phyloP scores from a whole-genome alignment of 1,140 invertebrate species.

The Camponotus floridanus region DNA sequence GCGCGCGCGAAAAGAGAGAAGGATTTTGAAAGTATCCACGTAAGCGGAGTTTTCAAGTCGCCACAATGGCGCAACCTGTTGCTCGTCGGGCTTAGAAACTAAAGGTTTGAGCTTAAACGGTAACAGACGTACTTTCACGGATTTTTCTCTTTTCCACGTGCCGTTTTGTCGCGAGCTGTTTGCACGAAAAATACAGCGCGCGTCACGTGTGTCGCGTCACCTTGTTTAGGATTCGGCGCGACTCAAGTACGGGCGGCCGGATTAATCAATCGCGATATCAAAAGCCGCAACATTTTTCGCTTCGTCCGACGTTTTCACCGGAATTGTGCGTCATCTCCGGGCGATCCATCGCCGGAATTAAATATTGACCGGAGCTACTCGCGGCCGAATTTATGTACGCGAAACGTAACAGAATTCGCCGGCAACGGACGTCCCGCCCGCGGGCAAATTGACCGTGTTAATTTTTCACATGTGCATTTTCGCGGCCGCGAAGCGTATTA shows the following conservation, averaged over 20 bases:
- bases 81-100: conserved; percentile 76
- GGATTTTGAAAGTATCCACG: conserved; percentile 75
- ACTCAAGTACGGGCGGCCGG: no score
- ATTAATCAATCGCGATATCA: not conserved
- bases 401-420: conserved; percentile 73
- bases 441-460: conserved; percentile 75
- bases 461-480: conserved; percentile 75
- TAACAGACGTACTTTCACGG: conserved; percentile 68
- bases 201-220: no score
- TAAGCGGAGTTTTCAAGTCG: conserved; percentile 75
- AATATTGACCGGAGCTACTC: conserved; percentile 63
- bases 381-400: conserved; percentile 72
- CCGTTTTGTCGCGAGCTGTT: conserved; percentile 56
- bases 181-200: conserved; percentile 35
- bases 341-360: conserved; percentile 69
- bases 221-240: not conserved
- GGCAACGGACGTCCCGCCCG: conserved; percentile 44
- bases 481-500: conserved; percentile 70
- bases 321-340: conserved; percentile 49
- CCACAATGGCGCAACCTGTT: conserved; percentile 78
- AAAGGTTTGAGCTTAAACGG: conserved; percentile 75
- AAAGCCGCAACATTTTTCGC: conserved; percentile 1
- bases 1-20: conserved; percentile 39
- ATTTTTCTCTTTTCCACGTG: conserved; percentile 47
- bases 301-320: not conserved